Evolutionary conservation across 2,888 invertebrate genomes (phyloP).

Genomic region (Timema cristinae): DNA sequence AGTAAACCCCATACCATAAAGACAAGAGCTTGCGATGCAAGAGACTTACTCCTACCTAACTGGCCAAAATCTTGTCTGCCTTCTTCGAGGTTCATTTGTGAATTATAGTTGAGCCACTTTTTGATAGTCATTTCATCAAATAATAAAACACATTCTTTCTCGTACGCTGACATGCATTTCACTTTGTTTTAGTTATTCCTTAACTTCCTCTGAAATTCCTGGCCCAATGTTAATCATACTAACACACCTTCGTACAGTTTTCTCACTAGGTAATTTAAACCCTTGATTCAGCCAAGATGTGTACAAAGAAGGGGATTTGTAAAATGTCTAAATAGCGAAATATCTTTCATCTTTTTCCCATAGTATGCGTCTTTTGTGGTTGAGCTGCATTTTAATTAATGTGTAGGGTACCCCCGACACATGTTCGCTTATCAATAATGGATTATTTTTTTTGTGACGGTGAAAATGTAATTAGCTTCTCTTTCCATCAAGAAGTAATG

Average conservation of each 20-base stretch:
- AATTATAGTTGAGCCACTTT: conserved; percentile 32
- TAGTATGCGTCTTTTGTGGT: conserved; percentile 15
- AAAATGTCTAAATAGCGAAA: conserved; percentile 36
- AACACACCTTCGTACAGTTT: conserved; percentile 35
- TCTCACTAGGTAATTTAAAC: conserved; percentile 35
- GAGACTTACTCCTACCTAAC: conserved; percentile 28
- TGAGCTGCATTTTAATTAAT: conserved; percentile 6
- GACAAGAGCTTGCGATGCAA: conserved; percentile 34
- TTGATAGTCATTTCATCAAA: conserved; percentile 36
- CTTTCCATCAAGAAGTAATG: background rate
- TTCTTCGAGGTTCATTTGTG: conserved; percentile 32
- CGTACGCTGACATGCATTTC: conserved; percentile 33
- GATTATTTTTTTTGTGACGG: conserved; percentile 10
- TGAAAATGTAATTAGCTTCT: conserved; percentile 3
- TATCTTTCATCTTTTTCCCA: conserved; percentile 36
- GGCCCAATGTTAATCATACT: conserved; percentile 33
- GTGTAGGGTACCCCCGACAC: conserved; percentile 3
- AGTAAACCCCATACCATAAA: conserved; percentile 35
- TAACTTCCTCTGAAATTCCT: conserved; percentile 32
- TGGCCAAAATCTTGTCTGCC: conserved; percentile 34
- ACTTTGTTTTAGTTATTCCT: conserved; percentile 33
- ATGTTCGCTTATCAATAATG: background rate
- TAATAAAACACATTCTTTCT: conserved; percentile 34
- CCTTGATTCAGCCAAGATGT: conserved; percentile 31
- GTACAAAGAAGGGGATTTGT: conserved; percentile 38